Base-by-base conservation (phyloP, 2,113 vertebrate species). In the Etheostoma cragini region DNA sequence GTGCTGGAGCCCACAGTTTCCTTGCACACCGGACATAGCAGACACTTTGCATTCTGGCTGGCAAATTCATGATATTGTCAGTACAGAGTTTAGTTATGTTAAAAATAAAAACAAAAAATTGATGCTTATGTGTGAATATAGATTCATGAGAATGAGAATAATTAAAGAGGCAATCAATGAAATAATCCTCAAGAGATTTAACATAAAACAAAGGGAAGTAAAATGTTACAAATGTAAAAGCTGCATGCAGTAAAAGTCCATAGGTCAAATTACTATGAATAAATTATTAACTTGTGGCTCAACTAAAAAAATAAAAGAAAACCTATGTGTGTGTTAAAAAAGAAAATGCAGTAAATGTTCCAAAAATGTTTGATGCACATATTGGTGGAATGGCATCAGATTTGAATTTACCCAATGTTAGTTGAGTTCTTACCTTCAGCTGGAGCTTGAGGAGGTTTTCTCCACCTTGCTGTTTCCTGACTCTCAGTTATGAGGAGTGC, bases 11-110 rank as follows among this genome's bases (percentile, higher is more conserved):
- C 80, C 62, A 82, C 8, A 89, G 61, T 60, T 58, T 76, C 42
- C 62, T 78, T 45, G 56, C 4, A 67, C 33, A 13, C 3, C 0
- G 24, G 26, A 47, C 10, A 53, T 19, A 70, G 22, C 11, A n/a
- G 63, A 88, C 22, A 35, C 15, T 54, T 56, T 5, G 56, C 84
- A 91, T 89, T 50, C 42, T 80, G 19, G 6, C 1, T 24, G 70
- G 12, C 4, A 49, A 77, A 16, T 71, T 22, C n/a, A 67, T 22
- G 1, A 50, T 13, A 35, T 6, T n/a, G 6, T 64, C 8, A 47
- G 49, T 53, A 16, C 11, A 12, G 2, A 50, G 45, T 24, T 69
- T 19, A n/a, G 30, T 54, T 45, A 10, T 49, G 10, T 57, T 35
- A 30, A 5, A 58, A 45, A 72, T 19, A 46, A 42, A 17, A 5